phyloP scores from a whole-genome alignment of 2,888 invertebrate species.

The Eurytoma adleriae region DNA sequence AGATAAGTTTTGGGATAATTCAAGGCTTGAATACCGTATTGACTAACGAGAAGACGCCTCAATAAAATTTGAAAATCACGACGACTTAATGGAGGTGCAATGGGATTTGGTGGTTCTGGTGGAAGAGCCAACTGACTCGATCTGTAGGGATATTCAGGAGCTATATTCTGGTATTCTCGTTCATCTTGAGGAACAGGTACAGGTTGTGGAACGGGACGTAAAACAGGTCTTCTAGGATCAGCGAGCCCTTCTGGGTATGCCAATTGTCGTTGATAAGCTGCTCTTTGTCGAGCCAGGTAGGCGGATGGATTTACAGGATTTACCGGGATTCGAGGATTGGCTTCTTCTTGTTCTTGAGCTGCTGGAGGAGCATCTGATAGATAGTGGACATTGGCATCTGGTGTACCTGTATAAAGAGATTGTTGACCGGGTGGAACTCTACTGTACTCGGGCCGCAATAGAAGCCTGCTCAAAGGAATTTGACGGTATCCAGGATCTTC shows the following conservation, averaged over 20 bases:
- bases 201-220: conserved; percentile 62
- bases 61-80: conserved; percentile 83
- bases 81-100: conserved; percentile 84
- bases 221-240: conserved; percentile 61
- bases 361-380: conserved; percentile 67
- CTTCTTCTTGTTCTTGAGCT: conserved; percentile 65
- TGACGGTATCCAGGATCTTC: conserved; percentile 65
- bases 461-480: conserved; percentile 59
- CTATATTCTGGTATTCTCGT: conserved; percentile 66
- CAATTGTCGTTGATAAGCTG: conserved; percentile 61
- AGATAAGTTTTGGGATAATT: conserved; percentile 72
- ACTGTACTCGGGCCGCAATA: conserved; percentile 58
- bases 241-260: conserved; percentile 63
- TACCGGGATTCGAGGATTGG: conserved; percentile 61
- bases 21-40: conserved; percentile 74
- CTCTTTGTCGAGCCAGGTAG: conserved; percentile 63
- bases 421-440: conserved; percentile 65
- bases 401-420: conserved; percentile 64
- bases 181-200: conserved; percentile 63
- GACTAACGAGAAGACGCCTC: conserved; percentile 82
- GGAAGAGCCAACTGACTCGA: conserved; percentile 69
- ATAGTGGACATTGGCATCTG: conserved; percentile 70
- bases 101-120: conserved; percentile 78
- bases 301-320: conserved; percentile 59
- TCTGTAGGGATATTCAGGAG: conserved; percentile 68